Conservation (phyloP, 2,797 vertebrate genomes). For the Carapus acus region DNA sequence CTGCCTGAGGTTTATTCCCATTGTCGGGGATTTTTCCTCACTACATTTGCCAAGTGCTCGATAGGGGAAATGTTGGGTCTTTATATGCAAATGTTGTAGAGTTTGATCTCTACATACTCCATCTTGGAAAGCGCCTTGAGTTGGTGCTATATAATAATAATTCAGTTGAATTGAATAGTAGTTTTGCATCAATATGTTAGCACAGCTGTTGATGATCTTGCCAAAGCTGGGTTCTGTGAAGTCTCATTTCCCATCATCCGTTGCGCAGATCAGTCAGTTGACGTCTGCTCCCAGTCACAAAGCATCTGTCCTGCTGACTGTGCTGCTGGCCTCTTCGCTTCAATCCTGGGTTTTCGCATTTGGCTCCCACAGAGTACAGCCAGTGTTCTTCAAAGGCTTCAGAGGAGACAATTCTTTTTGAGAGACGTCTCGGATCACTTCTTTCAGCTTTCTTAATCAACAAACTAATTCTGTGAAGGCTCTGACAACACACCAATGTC, state of each 20-base stretch:
- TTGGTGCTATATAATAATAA: too few species aligned
- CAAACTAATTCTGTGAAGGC: conserved; percentile 15
- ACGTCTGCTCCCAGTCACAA: conserved; percentile 39
- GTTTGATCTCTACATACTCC: too few species aligned
- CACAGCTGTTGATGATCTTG: too few species aligned
- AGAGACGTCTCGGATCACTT: conserved; percentile 31
- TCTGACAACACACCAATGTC: conserved; percentile 35
- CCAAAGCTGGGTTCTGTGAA: conserved; percentile 15
- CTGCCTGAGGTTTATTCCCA: too few species aligned
- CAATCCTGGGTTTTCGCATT: conserved; percentile 50
- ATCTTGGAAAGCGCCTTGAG: too few species aligned
- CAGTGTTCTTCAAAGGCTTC: conserved; percentile 37
- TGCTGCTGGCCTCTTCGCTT: conserved; percentile 36
- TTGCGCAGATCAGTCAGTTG: too few species aligned
- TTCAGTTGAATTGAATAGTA: too few species aligned
- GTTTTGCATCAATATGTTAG: too few species aligned
- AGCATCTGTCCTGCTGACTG: conserved; percentile 52
- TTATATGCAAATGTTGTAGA: too few species aligned
- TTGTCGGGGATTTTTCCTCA: too few species aligned
- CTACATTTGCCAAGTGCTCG: too few species aligned
- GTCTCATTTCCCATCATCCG: conserved; percentile 27
- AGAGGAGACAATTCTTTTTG: conserved; percentile 51
- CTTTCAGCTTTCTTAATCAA: conserved; percentile 25
- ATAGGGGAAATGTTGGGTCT: too few species aligned
- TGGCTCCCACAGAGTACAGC: conserved; percentile 38